Conservation (phyloP, 2,113 vertebrate species). For the Aspidoscelis tigris region DNA sequence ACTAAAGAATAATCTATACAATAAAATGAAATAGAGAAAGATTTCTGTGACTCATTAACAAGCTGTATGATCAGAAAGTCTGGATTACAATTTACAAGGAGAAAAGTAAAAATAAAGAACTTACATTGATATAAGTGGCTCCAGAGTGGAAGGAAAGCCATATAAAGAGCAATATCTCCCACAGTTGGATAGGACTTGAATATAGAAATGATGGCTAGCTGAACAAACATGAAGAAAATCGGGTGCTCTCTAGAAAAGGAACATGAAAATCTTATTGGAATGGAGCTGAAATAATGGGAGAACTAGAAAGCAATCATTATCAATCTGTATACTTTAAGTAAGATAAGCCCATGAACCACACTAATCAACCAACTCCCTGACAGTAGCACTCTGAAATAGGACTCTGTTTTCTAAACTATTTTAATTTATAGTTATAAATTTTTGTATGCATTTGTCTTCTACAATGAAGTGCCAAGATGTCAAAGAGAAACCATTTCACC, state of each 20-base stretch:
- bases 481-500: not conserved
- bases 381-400: not conserved
- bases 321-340: conserved; percentile 17
- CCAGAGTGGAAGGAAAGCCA: conserved; percentile 96
- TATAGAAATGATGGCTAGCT: conserved; percentile 94
- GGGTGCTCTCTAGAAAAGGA: conserved; percentile 88
- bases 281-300: not conserved
- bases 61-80: not conserved
- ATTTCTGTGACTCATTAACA: too few relatives aligned
- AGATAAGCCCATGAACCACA: not conserved
- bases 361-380: not conserved
- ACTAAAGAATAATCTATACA: not conserved
- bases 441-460: not conserved
- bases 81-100: not conserved
- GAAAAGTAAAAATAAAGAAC: conserved; percentile 55
- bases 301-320: not conserved
- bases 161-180: conserved; percentile 92
- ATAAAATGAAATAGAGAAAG: not conserved
- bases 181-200: conserved; percentile 98
- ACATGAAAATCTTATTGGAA: conserved; percentile 22
- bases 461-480: not conserved
- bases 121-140: conserved; percentile 95
- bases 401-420: too few relatives aligned
- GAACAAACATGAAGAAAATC: conserved; percentile 96
- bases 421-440: too few relatives aligned